phyloP scores from a whole-genome alignment of 2,888 invertebrate genomes.

The Lasioglossum marginatum region DNA sequence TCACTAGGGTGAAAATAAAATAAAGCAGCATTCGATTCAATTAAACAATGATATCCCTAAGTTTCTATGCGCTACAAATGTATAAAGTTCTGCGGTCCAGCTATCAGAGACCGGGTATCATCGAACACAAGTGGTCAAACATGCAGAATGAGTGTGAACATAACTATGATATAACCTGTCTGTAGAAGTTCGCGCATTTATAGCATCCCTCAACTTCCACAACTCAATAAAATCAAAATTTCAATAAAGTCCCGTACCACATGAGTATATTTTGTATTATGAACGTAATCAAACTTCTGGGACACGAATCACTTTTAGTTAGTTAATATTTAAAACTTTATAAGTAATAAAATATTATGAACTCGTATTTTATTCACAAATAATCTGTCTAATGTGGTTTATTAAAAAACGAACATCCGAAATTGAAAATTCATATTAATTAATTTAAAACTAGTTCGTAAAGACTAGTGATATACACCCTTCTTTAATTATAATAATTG shows the following conservation, averaged over 20 bases:
- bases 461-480: too few relatives aligned
- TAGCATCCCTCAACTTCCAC: not conserved
- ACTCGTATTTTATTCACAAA: too few relatives aligned
- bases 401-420: too few relatives aligned
- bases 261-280: not conserved
- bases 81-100: not conserved
- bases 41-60: not conserved
- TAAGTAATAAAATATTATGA: too few relatives aligned
- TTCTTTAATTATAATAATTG: too few relatives aligned
- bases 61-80: not conserved
- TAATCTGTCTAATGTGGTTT: too few relatives aligned
- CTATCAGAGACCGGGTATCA: not conserved
- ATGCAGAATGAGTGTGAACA: not conserved
- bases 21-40: too few relatives aligned
- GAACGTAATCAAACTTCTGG: not conserved
- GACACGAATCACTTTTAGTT: not conserved
- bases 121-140: not conserved
- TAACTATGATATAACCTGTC: not conserved
- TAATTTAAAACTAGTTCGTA: too few relatives aligned
- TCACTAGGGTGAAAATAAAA: not conserved
- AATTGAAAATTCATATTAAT: too few relatives aligned
- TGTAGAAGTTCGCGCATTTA: not conserved
- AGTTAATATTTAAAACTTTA: too few relatives aligned
- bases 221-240: slow-evolving; percentile 2
- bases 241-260: not conserved